Evolutionary conservation across 1,140 invertebrate species (phyloP).

Genomic region (Chrysopa pallens): DNA sequence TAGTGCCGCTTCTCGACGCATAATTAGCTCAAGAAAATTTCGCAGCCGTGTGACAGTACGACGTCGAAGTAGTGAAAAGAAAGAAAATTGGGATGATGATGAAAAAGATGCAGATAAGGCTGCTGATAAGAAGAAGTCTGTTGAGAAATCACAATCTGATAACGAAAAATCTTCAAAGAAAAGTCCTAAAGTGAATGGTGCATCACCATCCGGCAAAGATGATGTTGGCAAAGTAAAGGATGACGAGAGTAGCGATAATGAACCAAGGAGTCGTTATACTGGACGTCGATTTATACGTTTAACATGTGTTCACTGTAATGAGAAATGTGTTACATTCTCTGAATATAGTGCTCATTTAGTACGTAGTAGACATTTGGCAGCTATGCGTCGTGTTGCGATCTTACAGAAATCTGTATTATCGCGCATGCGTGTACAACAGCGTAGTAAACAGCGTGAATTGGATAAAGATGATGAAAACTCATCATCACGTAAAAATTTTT

Average conservation of each 20-base stretch:
- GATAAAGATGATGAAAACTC: constrained; percentile 44
- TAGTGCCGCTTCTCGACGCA: constrained; percentile 6
- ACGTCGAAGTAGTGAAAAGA: constrained; percentile 18
- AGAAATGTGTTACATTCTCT: constrained; percentile 51
- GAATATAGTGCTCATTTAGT: constrained; percentile 52
- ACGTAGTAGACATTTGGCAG: constrained; percentile 43
- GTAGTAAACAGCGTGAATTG: constrained; percentile 50
- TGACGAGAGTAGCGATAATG: constrained; percentile 13
- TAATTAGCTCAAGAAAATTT: constrained; percentile 5
- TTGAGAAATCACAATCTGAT: constrained; percentile 23
- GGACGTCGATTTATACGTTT: constrained; percentile 43
- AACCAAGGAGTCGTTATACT: constrained; percentile 22
- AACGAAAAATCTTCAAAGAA: constrained; percentile 14
- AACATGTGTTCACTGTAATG: constrained; percentile 52
- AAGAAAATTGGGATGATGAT: constrained; percentile 15
- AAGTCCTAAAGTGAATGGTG: constrained; percentile 2
- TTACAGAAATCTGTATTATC: constrained; percentile 49
- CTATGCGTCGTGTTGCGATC: constrained; percentile 48
- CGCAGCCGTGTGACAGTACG: constrained; percentile 7
- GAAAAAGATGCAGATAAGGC: constrained; percentile 19
- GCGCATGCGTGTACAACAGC: constrained; percentile 52
- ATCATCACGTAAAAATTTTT: constrained; percentile 43
- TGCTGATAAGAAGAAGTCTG: constrained; percentile 23
- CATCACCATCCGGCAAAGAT: constrained; percentile 6
- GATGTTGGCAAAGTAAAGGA: constrained; percentile 7